These are phyloP conservation scores for Heliconius cydno DNA, from an alignment of 2,888 invertebrate species.

Conservation along the genomic window DNA sequence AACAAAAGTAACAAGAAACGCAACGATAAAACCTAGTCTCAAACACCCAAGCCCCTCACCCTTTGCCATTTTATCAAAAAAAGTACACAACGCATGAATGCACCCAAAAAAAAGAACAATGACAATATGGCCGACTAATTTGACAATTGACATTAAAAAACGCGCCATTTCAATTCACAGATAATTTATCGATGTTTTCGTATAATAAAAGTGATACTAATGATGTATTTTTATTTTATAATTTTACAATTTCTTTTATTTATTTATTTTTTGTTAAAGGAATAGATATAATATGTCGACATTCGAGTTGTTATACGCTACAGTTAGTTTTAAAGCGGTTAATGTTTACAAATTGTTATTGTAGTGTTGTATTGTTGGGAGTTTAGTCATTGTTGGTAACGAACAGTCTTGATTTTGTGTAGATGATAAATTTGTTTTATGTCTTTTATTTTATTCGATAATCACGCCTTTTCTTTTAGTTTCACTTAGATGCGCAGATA, in stretches of 20 bases:
- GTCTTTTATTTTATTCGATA: not conserved
- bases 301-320: conserved; percentile 67
- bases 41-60: conserved; percentile 57
- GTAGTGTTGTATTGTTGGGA: conserved; percentile 30
- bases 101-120: conserved; percentile 66
- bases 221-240: conserved; percentile 60
- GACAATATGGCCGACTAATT: conserved; percentile 79
- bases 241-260: conserved; percentile 52
- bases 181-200: conserved; percentile 80
- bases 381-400: not conserved
- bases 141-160: conserved; percentile 82
- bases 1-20: conserved; percentile 48
- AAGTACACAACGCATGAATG: conserved; percentile 69
- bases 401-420: not conserved
- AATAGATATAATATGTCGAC: conserved; percentile 65
- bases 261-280: conserved; percentile 57
- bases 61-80: conserved; percentile 59
- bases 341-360: conserved; percentile 67
- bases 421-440: conserved; percentile 4
- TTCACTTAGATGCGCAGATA: too few relatives aligned
- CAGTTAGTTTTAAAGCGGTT: conserved; percentile 65
- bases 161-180: conserved; percentile 78
- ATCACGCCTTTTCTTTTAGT: not conserved
- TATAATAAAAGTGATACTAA: conserved; percentile 69
- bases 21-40: conserved; percentile 29